These are phyloP conservation scores for Alouatta palliata DNA, from an alignment of 2,113 vertebrate genomes.

Conservation along the genomic window DNA sequence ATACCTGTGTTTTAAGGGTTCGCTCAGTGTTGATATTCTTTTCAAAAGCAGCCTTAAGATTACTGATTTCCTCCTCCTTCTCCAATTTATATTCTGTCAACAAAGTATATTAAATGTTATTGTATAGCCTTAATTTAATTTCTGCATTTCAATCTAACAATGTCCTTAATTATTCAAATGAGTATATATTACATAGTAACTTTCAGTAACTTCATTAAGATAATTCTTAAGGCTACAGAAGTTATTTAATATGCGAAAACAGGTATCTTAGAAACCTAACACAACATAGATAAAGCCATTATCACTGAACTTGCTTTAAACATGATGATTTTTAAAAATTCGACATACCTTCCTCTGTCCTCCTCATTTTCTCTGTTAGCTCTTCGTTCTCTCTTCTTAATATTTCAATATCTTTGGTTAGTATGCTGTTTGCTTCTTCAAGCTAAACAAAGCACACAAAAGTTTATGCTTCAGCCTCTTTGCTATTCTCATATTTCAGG, in stretches of 20 bases:
- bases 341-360: conserved; percentile 89
- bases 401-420: conserved; percentile 96
- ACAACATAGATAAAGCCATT: not conserved
- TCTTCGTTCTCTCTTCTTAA: conserved; percentile 95
- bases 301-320: conserved; percentile 12
- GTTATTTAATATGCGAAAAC: conserved; percentile 39
- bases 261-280: conserved; percentile 41
- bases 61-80: conserved; percentile 90
- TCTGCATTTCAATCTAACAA: conserved; percentile 54
- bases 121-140: conserved; percentile 48
- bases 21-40: conserved; percentile 93
- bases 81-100: conserved; percentile 88
- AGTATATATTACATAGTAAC: not conserved
- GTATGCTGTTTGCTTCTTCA: conserved; percentile 94
- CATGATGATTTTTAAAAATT: not conserved
- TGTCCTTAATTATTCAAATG: conserved; percentile 32
- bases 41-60: conserved; percentile 91
- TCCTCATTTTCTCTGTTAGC: conserved; percentile 88
- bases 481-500: conserved; percentile 40
- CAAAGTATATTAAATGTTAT: conserved; percentile 51
- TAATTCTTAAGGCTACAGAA: conserved; percentile 7
- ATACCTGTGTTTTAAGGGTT: conserved; percentile 97
- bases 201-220: conserved; percentile 24
- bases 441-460: conserved; percentile 87
- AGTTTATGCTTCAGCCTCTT: not conserved